Conservation (phyloP, 2,113 vertebrate species). For the Ochotona princeps region DNA sequence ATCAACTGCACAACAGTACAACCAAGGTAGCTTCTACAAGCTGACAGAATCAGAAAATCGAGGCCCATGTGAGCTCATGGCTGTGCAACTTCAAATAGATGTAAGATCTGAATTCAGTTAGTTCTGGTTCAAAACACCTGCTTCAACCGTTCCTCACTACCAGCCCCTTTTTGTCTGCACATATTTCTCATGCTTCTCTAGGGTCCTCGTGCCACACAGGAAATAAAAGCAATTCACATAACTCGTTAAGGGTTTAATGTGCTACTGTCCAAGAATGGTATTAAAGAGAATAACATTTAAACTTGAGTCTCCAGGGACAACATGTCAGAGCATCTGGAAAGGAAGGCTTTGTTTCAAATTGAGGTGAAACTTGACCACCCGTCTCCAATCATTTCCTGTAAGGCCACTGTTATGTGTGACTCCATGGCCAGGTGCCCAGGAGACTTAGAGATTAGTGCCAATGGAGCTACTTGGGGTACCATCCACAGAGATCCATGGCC, state of each 20-base stretch:
- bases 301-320: conserved; percentile 48
- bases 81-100: not conserved
- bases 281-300: conserved; percentile 80
- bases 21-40: not conserved
- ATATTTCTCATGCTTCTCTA: conserved; percentile 33
- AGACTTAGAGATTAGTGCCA: not conserved
- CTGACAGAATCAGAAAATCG: not conserved
- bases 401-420: not conserved
- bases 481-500: not conserved
- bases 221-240: conserved; percentile 71
- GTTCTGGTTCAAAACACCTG: not conserved
- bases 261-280: conserved; percentile 67
- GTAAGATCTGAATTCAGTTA: not conserved
- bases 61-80: not conserved
- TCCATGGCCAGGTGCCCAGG: not conserved
- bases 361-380: conserved; percentile 47
- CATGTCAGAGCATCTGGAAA: conserved; percentile 72
- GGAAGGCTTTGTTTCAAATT: conserved; percentile 42
- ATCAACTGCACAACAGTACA: not conserved
- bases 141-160: not conserved
- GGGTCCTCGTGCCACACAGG: conserved; percentile 46
- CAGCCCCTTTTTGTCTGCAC: not conserved
- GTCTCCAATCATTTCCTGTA: conserved; percentile 16
- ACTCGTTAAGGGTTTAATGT: conserved; percentile 77
- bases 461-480: not conserved